phyloP scores from a whole-genome alignment of 2,888 invertebrate genomes.

The Glyphotaelius pellucidus region DNA sequence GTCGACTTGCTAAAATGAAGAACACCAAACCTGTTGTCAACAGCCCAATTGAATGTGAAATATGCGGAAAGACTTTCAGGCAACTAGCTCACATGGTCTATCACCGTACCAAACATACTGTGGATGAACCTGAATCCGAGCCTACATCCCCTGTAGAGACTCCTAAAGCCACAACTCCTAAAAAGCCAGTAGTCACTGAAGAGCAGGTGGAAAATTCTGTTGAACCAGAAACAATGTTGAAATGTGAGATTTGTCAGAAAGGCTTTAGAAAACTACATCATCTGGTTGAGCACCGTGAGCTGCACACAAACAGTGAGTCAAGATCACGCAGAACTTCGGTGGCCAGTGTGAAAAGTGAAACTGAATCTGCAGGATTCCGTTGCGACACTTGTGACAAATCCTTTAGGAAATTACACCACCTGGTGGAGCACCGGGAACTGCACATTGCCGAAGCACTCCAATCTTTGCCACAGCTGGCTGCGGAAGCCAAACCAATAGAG shows the following conservation, averaged over 20 bases:
- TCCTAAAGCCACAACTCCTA: not conserved
- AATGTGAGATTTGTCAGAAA: slow-evolving; percentile 75
- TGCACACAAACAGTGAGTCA: slow-evolving; percentile 57
- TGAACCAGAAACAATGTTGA: slow-evolving; percentile 69
- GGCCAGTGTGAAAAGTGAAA: slow-evolving; percentile 62
- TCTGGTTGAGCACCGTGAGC: slow-evolving; percentile 74
- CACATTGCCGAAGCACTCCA: slow-evolving; percentile 69
- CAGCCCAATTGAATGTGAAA: slow-evolving; percentile 71
- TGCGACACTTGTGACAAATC: slow-evolving; percentile 77
- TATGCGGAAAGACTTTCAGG: slow-evolving; percentile 75
- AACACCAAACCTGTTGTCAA: slow-evolving; percentile 62
- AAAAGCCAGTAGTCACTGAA: slow-evolving; percentile 22
- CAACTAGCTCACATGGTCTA: slow-evolving; percentile 74
- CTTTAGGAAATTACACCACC: slow-evolving; percentile 75
- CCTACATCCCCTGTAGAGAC: slow-evolving; percentile 6
- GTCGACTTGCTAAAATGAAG: slow-evolving; percentile 68
- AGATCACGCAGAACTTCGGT: slow-evolving; percentile 62
- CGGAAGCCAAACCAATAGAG: slow-evolving; percentile 67
- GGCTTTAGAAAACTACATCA: slow-evolving; percentile 75
- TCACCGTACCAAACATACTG: slow-evolving; percentile 69
- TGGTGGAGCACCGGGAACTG: slow-evolving; percentile 76
- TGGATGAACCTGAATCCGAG: slow-evolving; percentile 20
- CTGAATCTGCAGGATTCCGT: slow-evolving; percentile 70
- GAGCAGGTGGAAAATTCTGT: slow-evolving; percentile 69
- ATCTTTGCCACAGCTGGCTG: slow-evolving; percentile 27